Evolutionary conservation across 2,113 vertebrate species (phyloP), one percentile per base, ranked within the genome.

Genomic region (Monopterus albus): DNA sequence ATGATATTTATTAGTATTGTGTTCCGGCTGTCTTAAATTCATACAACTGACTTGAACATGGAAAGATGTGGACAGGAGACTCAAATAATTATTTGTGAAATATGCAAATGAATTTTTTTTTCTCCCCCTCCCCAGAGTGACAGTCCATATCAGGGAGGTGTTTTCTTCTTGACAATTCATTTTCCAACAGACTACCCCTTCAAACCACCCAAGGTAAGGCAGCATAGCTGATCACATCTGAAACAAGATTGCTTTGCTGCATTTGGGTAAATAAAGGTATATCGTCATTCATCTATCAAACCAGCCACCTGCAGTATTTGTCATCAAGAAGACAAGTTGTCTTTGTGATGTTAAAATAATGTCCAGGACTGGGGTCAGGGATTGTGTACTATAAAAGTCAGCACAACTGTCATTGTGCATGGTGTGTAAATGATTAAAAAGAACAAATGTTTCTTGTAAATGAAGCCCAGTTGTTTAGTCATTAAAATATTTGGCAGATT

Each of bases 141-240:
- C 83, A 94, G 93, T 91, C 92, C 94, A 33, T 94, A 94, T 89
- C 92, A 93, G 77, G 94, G 94, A 51, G 94, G 94, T 0, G 94
- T 94, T 78, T 94, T 94, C 91, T 94, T 94, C 87, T 75, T 94
- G 91, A 92, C 92, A 20, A 94, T 94, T 87, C 93, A 94, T 88
- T 94, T 94, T 82, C 93, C 93, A 49, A 94, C 93, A 92, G 93
- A 94, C 88, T 94, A 94, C 78, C 94, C 94, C 73, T 94, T 94
- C 90, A 94, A 94, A 90, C 94, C 93, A 50, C 94, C 94, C 72
- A 94, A 94, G 92, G 94, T 94, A 59, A 64, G 72, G 3, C 0
- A 2, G 0, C 3, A 3, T 36, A 7, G 4, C 52, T 1, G 21
- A 2, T 18, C 49, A 9, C 36, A n/a, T 49, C 29, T 2, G 5